Evolutionary conservation across 2,797 vertebrate species (phyloP).

Genomic region (Melanotaenia trifasciata): DNA sequence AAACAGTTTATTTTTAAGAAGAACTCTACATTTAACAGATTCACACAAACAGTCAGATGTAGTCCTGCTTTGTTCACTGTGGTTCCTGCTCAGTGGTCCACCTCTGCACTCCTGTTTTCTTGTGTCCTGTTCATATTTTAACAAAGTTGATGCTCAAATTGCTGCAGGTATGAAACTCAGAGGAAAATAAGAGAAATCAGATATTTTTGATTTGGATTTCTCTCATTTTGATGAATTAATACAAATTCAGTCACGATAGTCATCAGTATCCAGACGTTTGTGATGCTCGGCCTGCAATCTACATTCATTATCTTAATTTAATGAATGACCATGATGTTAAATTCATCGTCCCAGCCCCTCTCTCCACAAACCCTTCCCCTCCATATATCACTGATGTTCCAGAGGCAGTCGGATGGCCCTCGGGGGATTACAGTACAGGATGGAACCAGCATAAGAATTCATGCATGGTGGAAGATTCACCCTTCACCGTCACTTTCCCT

Average conservation of each 20-base stretch:
- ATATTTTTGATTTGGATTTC: neutral
- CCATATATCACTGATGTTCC: slow-evolving; percentile 43
- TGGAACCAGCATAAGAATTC: slow-evolving; percentile 38
- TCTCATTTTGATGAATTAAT: neutral
- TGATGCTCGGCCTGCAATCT: neutral
- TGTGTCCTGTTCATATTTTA: neutral
- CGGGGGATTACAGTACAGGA: slow-evolving; percentile 43
- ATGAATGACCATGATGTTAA: neutral
- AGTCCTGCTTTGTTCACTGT: neutral
- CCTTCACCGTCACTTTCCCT: slow-evolving; percentile 12
- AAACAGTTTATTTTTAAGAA: neutral
- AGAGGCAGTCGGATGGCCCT: slow-evolving; percentile 44
- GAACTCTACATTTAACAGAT: neutral
- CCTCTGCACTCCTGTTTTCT: neutral
- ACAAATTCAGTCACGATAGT: neutral
- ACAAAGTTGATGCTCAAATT: slow-evolving; percentile 8
- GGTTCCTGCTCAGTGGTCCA: neutral
- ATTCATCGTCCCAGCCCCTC: slow-evolving; percentile 1
- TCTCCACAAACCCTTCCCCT: neutral
- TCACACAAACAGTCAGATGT: neutral
- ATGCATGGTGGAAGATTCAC: slow-evolving; percentile 27
- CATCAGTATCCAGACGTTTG: neutral
- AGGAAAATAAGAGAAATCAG: neutral
- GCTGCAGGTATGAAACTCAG: slow-evolving; percentile 5
- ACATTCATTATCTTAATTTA: neutral